Evolutionary conservation across 2,888 invertebrate species (phyloP).

Genomic region (Dicyrtoma fusca): DNA sequence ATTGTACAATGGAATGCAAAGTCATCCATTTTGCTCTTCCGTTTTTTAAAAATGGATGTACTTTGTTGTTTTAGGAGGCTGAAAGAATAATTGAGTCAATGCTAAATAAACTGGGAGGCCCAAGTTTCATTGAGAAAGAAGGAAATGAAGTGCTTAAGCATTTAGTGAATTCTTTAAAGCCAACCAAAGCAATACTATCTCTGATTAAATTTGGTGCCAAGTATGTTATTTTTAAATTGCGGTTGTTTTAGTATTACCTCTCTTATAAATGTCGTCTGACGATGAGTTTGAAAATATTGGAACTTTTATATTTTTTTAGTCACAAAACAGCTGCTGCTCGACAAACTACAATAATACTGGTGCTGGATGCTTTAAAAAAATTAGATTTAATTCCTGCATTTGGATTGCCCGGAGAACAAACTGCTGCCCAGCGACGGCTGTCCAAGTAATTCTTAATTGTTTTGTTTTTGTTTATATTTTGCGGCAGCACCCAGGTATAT

Average conservation of each 20-base stretch:
- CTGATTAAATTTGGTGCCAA: constrained; percentile 17
- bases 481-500: no score
- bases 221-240: constrained; percentile 15
- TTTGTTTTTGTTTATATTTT: not conserved
- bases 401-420: constrained; percentile 33
- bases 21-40: no score
- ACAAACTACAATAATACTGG: not conserved
- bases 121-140: constrained; percentile 35
- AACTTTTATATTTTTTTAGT: constrained; percentile 10
- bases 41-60: no score
- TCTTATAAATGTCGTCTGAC: no score
- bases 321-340: constrained; percentile 16
- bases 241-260: no score
- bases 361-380: constrained; percentile 8
- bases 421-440: constrained; percentile 12
- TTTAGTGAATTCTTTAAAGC: constrained; percentile 16
- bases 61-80: constrained; percentile 23
- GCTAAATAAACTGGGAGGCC: constrained; percentile 30
- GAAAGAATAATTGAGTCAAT: constrained; percentile 27
- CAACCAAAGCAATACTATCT: constrained; percentile 6
- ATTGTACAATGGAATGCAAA: not conserved
- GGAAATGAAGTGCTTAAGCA: constrained; percentile 21
- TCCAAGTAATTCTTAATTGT: constrained; percentile 13
- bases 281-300: no score
- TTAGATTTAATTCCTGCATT: constrained; percentile 18